phyloP scores from a whole-genome alignment of 2,797 vertebrate genomes.

The Labeo calbasu region DNA sequence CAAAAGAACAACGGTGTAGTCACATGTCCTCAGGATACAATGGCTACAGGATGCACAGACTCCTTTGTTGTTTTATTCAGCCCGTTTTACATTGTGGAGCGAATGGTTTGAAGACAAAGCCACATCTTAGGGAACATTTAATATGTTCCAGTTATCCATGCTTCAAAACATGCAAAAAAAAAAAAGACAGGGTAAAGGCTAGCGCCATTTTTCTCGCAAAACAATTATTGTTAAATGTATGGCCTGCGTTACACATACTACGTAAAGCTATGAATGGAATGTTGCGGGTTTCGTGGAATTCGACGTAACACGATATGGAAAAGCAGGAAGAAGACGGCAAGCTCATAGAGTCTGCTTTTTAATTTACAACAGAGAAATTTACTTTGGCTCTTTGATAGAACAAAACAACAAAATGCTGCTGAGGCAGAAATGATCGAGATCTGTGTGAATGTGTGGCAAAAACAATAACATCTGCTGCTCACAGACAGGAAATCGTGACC shows the following conservation, averaged over 20 bases:
- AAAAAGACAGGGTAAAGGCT: not conserved
- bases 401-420: constrained; percentile 10
- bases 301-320: constrained; percentile 17
- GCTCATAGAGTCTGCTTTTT: constrained; percentile 27
- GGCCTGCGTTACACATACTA: constrained; percentile 4
- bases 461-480: constrained; percentile 36
- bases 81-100: constrained; percentile 1
- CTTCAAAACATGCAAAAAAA: not conserved
- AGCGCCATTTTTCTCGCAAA: not conserved
- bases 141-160: constrained; percentile 26
- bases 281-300: constrained; percentile 32
- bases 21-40: constrained; percentile 39
- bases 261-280: constrained; percentile 39
- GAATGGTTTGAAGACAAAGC: constrained; percentile 26
- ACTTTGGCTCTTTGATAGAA: constrained; percentile 39
- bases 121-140: constrained; percentile 34
- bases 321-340: constrained; percentile 21
- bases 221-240: not conserved
- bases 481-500: constrained; percentile 42
- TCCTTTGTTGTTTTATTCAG: constrained; percentile 29
- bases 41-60: not conserved
- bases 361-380: constrained; percentile 28
- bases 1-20: not conserved
- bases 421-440: constrained; percentile 21
- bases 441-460: constrained; percentile 18